Evolutionary conservation across 2,113 vertebrate species (phyloP).

Genomic region (Tragelaphus scriptus): DNA sequence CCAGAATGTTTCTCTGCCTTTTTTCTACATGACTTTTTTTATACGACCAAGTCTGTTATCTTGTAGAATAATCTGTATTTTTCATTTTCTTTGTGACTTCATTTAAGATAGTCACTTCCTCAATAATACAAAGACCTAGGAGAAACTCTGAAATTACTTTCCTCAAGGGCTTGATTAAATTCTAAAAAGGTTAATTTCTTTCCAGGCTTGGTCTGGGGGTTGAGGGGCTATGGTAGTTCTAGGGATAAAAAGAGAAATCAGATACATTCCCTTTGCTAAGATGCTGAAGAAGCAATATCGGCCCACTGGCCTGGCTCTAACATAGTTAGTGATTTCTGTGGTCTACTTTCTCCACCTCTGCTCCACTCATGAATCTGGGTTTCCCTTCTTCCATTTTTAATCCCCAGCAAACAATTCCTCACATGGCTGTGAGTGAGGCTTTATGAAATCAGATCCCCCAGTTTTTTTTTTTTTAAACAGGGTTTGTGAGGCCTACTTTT

Average conservation of each 20-base stretch:
- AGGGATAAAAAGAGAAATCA: background rate
- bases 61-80: background rate
- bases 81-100: background rate
- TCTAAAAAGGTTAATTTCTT: background rate
- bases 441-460: background rate
- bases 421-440: background rate
- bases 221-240: background rate
- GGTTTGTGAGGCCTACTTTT: background rate
- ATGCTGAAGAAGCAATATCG: background rate
- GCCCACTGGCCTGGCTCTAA: background rate
- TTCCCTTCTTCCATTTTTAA: background rate
- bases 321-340: background rate
- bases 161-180: background rate
- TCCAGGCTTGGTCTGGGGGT: background rate
- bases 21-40: background rate
- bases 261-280: background rate
- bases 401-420: background rate
- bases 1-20: background rate
- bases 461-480: background rate
- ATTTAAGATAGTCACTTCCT: background rate
- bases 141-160: conserved; percentile 13
- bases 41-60: background rate
- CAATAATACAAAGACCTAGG: background rate
- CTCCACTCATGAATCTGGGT: background rate
- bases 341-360: background rate